Evolutionary conservation across 1,140 invertebrate genomes (phyloP).

Genomic region (Philopotamus ludificatus): DNA sequence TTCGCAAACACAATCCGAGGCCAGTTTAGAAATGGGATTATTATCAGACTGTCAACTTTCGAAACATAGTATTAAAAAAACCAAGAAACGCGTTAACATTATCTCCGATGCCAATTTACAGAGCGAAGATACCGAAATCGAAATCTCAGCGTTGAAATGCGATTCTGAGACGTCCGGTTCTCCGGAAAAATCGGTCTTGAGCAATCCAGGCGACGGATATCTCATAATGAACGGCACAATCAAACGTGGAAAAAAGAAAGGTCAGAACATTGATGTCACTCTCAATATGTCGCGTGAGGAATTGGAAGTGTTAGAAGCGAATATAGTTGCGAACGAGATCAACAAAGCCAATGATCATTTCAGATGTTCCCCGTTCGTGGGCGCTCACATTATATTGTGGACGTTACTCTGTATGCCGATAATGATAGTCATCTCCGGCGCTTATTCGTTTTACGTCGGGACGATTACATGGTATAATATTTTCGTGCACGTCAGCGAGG

Average conservation of each 20-base stretch:
- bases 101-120: conserved; percentile 57
- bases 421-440: conserved; percentile 61
- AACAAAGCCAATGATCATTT: conserved; percentile 58
- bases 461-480: conserved; percentile 78
- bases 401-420: conserved; percentile 67
- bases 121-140: conserved; percentile 54
- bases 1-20: conserved; percentile 55
- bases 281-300: conserved; percentile 70
- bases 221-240: conserved; percentile 72
- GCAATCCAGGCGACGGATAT: conserved; percentile 55
- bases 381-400: conserved; percentile 67
- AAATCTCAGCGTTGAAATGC: conserved; percentile 53
- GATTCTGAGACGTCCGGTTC: conserved; percentile 53
- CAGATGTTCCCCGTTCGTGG: conserved; percentile 60
- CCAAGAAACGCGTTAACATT: conserved; percentile 63
- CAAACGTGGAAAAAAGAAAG: conserved; percentile 70
- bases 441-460: conserved; percentile 74
- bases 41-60: conserved; percentile 48
- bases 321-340: conserved; percentile 60
- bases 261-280: conserved; percentile 70
- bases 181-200: conserved; percentile 50
- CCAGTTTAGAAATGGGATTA: conserved; percentile 54
- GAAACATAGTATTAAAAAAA: conserved; percentile 57
- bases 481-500: conserved; percentile 69
- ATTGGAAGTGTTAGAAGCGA: conserved; percentile 66